These are phyloP conservation scores for Sinodicranocentrus sp. DNA, from an alignment of 2,888 invertebrate species.

Conservation along the genomic window DNA sequence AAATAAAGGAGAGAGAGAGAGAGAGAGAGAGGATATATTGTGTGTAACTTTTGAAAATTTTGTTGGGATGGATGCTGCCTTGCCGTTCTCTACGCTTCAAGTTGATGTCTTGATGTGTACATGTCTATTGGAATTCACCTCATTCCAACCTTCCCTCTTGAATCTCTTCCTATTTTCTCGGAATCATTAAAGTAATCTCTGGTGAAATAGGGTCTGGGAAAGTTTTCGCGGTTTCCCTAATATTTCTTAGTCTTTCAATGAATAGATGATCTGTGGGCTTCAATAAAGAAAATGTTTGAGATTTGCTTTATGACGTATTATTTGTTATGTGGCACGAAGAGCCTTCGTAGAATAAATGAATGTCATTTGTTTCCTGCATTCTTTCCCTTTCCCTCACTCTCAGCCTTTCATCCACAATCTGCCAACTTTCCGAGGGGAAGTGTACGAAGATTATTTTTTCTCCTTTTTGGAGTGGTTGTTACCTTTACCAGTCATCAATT, in stretches of 20 bases:
- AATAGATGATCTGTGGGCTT: slow-evolving; percentile 57
- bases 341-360: slow-evolving; percentile 14
- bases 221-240: slow-evolving; percentile 48
- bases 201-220: slow-evolving; percentile 27
- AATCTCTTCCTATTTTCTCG: slow-evolving; percentile 33
- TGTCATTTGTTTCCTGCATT: slow-evolving; percentile 25
- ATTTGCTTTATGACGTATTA: slow-evolving; percentile 11
- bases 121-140: slow-evolving; percentile 44
- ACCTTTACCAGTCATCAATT: too few species aligned
- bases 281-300: slow-evolving; percentile 23
- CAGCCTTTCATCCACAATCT: background rate
- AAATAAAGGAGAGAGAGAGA: slow-evolving; percentile 33
- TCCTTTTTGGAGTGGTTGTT: too few species aligned
- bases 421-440: too few species aligned
- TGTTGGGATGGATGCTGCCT: slow-evolving; percentile 17
- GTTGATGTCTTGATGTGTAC: slow-evolving; percentile 37
- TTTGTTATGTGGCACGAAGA: slow-evolving; percentile 14
- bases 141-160: slow-evolving; percentile 14
- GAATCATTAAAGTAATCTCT: slow-evolving; percentile 54
- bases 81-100: slow-evolving; percentile 45
- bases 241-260: slow-evolving; percentile 45
- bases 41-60: slow-evolving; percentile 5
- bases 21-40: too few species aligned
- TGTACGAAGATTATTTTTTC: too few species aligned
- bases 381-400: background rate